Base-by-base conservation (phyloP, 2,797 vertebrate genomes). In the Numenius phaeopus region DNA sequence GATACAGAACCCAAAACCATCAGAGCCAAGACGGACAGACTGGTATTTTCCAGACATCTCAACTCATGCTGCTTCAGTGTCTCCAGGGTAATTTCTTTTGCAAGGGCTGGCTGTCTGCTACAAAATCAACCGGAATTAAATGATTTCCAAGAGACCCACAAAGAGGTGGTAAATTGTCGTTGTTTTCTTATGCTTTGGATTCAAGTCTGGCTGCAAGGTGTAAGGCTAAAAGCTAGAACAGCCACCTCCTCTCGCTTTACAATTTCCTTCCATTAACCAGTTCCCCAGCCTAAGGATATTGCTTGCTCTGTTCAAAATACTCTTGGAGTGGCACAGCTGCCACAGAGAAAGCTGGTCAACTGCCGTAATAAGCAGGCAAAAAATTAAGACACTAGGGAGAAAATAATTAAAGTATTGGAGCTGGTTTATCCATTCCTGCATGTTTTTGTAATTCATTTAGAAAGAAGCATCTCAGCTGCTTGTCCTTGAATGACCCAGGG, bases 391-490 rank as follows among this genome's bases (percentile, higher is more conserved):
- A 57, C 61, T 52, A 86, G 39, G 52, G 52, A 93, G 27, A 89
- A 91, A 94, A 84, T 46, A 76, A 80, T 78, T 94, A 39, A 82
- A 87, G 59, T 46, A 90, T 65, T 39, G 17, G 79, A 91, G 23
- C 9, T 3, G 8, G 44, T 59, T 72, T 50, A 86, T 39, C 46
- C 82, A 69, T 82, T 90, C 67, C 71, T 90, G 42, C 37, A 27
- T 32, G 14, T 21, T 90, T 95, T 85, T 49, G 29, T 75, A 82
- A 94, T 89, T 90, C 49, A 50, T 71, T 96, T 83, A 72, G 52
- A 90, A 94, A 92, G 78, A 80, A 83, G 22, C 58, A 89, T 92
- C 85, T 85, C 82, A 91, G 59, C 55, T 37, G 29, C 66, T 83
- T 86, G 55, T 86, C 81, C 69, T 77, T 71, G 52, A 96, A 93